Base-by-base conservation (phyloP, 2,888 invertebrate species). In the Drosophila flavopinicola region DNA sequence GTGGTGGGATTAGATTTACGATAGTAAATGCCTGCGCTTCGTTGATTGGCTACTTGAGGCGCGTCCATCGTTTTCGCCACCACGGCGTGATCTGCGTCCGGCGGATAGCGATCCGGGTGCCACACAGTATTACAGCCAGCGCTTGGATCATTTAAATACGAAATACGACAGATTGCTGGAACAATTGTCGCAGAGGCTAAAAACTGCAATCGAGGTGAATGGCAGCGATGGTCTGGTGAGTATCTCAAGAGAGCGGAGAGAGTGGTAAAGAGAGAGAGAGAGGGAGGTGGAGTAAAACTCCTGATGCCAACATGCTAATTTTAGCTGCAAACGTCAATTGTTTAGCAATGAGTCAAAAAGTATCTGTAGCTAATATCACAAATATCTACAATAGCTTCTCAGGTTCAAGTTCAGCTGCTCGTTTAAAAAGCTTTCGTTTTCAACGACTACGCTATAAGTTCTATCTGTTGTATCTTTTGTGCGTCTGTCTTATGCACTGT, bases 171-270 rank as follows among this genome's bases (percentile, higher is more conserved):
- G 89, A 75, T 85, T 91, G 75, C 84, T 91, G 75, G 91, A 91
- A 75, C 88, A 89, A 75, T 69, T 91, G 72, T 90, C 91, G 47
- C 91, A 91, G 75, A 87, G 91, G 65, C 82, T 91, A 29, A 90
- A 90, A 78, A 91, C 91, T 41, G 91, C 91, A 51, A 90, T 91
- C 69, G 91, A 91, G 85, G 91, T 91, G 13, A 91, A 90, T 75
- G 91, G 91, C 79, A 90, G 89, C 69, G 91, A 91, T 85, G 91
- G 91, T 78, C 87, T 91, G 91, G 91, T 91, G 86, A 91, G 91
- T 91, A 82, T 44, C 29, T 32, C 35, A 24, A 33, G 9, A 39
- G 23, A 11, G 25, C 24, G 15, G 11, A 49, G 32, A 37, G 35
- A 61, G 37, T 49, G 27, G 42, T 44, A 48, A 49, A 49, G 35